These are phyloP conservation scores for Neogobius melanostomus DNA, from an alignment of 2,113 vertebrate species.

Conservation along the genomic window DNA sequence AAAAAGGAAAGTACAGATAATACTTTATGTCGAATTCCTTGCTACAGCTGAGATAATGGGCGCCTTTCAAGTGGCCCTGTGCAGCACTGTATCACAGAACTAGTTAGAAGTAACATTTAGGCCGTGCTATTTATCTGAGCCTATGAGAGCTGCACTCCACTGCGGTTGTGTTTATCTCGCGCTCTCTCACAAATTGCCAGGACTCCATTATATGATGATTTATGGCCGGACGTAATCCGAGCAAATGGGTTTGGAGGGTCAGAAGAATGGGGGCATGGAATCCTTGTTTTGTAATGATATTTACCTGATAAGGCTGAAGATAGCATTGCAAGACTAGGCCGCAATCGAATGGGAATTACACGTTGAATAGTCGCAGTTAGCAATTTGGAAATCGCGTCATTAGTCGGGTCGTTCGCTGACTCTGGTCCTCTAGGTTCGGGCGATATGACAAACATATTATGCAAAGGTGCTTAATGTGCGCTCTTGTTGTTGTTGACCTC, in stretches of 20 bases:
- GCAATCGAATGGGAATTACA: too few species aligned
- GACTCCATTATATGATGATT: neutral
- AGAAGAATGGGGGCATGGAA: neutral
- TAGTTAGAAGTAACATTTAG: neutral
- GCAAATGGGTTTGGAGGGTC: neutral
- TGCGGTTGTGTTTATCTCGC: neutral
- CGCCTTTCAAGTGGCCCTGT: neutral
- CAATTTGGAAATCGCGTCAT: too few species aligned
- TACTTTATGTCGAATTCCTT: neutral
- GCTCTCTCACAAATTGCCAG: neutral
- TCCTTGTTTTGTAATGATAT: neutral
- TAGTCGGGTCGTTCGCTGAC: too few species aligned
- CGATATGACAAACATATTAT: too few species aligned
- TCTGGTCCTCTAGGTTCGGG: too few species aligned
- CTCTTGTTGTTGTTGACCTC: constrained; percentile 18
- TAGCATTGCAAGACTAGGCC: too few species aligned
- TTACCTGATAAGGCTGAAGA: too few species aligned
- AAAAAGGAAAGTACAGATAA: neutral
- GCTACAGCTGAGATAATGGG: neutral
- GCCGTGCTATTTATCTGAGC: neutral
- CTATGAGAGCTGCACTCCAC: neutral
- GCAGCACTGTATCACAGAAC: neutral
- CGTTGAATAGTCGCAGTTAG: too few species aligned
- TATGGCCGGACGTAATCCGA: neutral
- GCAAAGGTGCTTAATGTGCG: neutral